Base-by-base conservation (phyloP, 2,797 vertebrate species). In the Sphenopsis melanotis region DNA sequence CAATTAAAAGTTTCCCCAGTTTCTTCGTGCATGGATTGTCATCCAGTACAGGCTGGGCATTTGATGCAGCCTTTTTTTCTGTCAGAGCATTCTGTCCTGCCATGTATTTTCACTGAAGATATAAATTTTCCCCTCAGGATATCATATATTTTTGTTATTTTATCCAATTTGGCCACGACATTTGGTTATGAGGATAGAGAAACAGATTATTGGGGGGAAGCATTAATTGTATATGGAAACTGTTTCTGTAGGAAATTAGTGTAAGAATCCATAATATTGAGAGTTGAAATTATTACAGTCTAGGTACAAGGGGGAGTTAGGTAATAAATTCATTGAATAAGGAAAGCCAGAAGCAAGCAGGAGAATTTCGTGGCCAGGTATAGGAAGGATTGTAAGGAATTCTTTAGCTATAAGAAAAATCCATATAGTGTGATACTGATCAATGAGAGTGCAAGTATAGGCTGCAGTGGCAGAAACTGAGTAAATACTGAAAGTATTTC, bases 141-240 rank as follows among this genome's bases (percentile, higher is more conserved):
- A 8, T 44, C 4, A 9, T 39, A 12, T 37, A 1, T 26, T 68
- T 57, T 37, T 46, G 6, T 50, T 89, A 6, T 59, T 86, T 66
- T 41, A 2, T 20, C 77, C n/a, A 17, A 7, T 65, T 88, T 80
- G 16, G 16, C 26, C 11, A 15, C 19, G 22, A 16, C 11, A 6
- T 82, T 85, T 68, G 29, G 21, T 64, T 63, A 18, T 10, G 15
- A 37, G 32, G 13, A 27, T 12, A 80, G 26, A 55, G 12, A 60
- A 59, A n/a, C 30, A 70, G 32, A n/a, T 79, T 50, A 6, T 12
- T 37, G 9, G 2, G 3, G 3, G 0, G 4, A 19, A 7, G 17
- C 26, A 50, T 60, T 26, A 52, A 34, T 20, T 7, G 0, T 56
- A 18, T n/a, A 12, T 61, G 23, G 22, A 61, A 76, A 34, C 12